Evolutionary conservation across 2,113 vertebrate species (phyloP).

Genomic region (Lasiurus cinereus): DNA sequence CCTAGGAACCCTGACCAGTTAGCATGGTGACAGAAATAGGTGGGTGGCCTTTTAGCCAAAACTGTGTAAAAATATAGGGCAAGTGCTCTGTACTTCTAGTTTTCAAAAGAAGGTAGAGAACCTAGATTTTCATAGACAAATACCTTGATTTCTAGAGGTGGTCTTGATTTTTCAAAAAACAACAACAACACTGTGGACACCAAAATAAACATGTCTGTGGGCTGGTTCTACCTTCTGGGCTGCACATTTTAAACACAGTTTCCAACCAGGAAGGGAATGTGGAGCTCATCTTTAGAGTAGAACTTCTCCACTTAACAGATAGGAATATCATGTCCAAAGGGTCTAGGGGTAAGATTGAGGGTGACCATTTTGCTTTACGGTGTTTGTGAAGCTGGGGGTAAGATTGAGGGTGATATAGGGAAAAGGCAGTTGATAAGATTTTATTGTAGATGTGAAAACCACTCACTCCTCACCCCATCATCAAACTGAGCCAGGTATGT

Average conservation of each 20-base stretch:
- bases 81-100: neutral
- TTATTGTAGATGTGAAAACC: neutral
- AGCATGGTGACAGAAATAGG: neutral
- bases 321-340: neutral
- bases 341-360: neutral
- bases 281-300: neutral
- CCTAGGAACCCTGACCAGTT: neutral
- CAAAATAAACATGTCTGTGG: neutral
- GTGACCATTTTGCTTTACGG: neutral
- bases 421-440: neutral
- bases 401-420: neutral
- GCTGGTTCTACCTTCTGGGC: neutral
- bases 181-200: neutral
- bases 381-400: neutral
- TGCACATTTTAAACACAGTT: neutral
- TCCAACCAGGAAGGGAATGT: neutral
- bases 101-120: neutral
- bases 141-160: neutral
- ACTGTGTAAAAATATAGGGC: neutral
- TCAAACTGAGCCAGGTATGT: neutral
- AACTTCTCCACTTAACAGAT: neutral
- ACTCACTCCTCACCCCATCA: neutral
- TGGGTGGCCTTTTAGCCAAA: neutral
- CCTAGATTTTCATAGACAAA: neutral
- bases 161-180: slow-evolving; percentile 24